A percentile compares a stretch with the other conserved stretches of the same genome.
Conservation (phyloP, 2,113 vertebrate species). For the Sitta europaea region DNA sequence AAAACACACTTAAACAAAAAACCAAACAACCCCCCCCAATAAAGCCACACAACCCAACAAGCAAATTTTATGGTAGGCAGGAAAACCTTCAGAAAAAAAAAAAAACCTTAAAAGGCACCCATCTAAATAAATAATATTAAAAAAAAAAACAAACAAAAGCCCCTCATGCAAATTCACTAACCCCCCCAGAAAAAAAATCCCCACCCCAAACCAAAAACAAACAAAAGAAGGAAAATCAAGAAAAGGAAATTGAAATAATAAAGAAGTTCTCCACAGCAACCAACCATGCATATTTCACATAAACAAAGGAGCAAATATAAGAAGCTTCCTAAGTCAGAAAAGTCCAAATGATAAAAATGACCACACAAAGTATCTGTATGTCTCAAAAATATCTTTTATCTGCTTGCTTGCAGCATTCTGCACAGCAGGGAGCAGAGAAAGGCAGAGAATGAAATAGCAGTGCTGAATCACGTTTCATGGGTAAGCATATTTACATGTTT, state of each 20-base stretch:
- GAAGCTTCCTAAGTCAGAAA: not conserved
- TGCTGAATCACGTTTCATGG: not conserved
- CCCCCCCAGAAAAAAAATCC: not conserved
- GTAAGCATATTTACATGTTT: not conserved
- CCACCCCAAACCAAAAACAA: not conserved
- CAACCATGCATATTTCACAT: not conserved
- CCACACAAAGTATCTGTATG: not conserved
- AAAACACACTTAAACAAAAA: not conserved
- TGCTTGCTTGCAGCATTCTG: not conserved
- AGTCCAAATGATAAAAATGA: not conserved
- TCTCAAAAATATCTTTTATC: not conserved
- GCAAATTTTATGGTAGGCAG: not conserved
- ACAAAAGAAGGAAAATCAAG: not conserved
- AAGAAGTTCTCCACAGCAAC: accelerated
- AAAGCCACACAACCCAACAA: not conserved
- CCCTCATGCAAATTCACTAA: not conserved
- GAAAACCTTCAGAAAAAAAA: not conserved
- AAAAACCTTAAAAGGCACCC: accelerated
- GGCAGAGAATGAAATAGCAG: not conserved
- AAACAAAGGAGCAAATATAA: not conserved
- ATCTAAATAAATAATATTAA: not conserved
- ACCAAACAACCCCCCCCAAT: not conserved
- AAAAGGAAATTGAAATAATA: not conserved
- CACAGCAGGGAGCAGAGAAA: not conserved
- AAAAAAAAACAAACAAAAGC: not conserved